Evolutionary conservation across 1,140 invertebrate species (phyloP).

Genomic region (Polyergus mexicanus): DNA sequence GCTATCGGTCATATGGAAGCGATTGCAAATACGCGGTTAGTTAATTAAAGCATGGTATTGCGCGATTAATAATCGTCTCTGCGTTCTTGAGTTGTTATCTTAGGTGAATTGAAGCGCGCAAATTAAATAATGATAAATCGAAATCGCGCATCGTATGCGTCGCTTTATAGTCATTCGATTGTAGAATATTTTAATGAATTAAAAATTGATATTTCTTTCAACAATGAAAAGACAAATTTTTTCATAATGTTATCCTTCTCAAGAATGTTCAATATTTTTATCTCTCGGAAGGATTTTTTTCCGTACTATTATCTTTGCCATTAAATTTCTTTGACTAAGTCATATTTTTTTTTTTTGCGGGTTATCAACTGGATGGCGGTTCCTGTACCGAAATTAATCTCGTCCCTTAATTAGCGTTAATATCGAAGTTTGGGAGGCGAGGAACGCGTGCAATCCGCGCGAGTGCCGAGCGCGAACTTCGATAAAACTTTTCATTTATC

Average conservation of each 20-base stretch:
- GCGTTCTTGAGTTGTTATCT: constrained; percentile 19
- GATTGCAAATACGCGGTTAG: constrained; percentile 44
- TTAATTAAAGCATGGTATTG: constrained; percentile 30
- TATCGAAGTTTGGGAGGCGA: constrained; percentile 49
- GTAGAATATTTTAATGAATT: too few species aligned
- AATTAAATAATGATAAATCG: constrained; percentile 12
- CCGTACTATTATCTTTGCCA: not conserved
- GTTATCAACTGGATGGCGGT: constrained; percentile 27
- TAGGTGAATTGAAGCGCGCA: not conserved
- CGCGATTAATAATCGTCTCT: constrained; percentile 12
- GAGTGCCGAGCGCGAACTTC: constrained; percentile 41
- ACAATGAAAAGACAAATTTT: not conserved
- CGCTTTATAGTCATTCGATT: not conserved
- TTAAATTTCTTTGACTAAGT: constrained; percentile 11
- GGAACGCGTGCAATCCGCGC: constrained; percentile 46
- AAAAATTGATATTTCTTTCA: not conserved
- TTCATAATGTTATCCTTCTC: not conserved
- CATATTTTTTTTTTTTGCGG: not conserved
- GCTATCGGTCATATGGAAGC: constrained; percentile 30
- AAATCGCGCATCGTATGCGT: not conserved
- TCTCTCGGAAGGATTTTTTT: not conserved
- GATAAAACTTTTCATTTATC: constrained; percentile 64
- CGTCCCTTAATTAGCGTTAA: constrained; percentile 50
- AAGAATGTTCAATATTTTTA: not conserved
- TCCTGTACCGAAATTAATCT: constrained; percentile 60